Evolutionary conservation across 2,888 invertebrate species (phyloP), one percentile per base, ranked within the genome.

Genomic region (Agonopterix subpropinquella): DNA sequence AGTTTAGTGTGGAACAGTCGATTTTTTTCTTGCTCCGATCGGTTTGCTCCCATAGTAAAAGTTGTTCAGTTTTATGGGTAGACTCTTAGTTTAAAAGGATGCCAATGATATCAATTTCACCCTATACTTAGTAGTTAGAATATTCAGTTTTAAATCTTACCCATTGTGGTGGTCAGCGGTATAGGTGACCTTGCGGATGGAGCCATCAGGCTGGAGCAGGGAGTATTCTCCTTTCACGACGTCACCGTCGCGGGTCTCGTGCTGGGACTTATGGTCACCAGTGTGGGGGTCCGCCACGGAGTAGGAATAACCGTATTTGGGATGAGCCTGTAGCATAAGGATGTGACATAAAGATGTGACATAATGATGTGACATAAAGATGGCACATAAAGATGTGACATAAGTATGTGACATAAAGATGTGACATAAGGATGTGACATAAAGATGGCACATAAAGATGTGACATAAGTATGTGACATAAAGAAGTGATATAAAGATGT

Each of bases 201-300:
- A 90, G 60, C 90, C 90, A 67, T 90, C 90, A 53, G 90, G 89
- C 73, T 90, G 90, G 49, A 90, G 77, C 54, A 90, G 73, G 41
- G 89, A 89, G 73, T 90, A 90, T 54, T 89, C 87, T 57, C 90
- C 90, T 64, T 90, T 89, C 50, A 90, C 90, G 35, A 89, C 87
- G 54, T 90, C 90, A 8, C 91, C 90, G 45, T 90, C 90, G 37
- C 89, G 83, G 35, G 73, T 75, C 63, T 91, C 91, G 57, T 90
- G 89, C 71, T 90, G 90, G 54, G 84, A 83, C 69, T 90, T 90
- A 73, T 89, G 88, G 77, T 91, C 91, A 0, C 90, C 90, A 53
- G 91, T 91, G 73, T 90, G 90, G 10, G 89, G 89, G 66, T 91
- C 91, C 58, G 89, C 85, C 44, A 91, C 91, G 58, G 90, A 90